Conservation (phyloP, 2,888 invertebrate genomes). For the Dicyrtoma fusca region DNA sequence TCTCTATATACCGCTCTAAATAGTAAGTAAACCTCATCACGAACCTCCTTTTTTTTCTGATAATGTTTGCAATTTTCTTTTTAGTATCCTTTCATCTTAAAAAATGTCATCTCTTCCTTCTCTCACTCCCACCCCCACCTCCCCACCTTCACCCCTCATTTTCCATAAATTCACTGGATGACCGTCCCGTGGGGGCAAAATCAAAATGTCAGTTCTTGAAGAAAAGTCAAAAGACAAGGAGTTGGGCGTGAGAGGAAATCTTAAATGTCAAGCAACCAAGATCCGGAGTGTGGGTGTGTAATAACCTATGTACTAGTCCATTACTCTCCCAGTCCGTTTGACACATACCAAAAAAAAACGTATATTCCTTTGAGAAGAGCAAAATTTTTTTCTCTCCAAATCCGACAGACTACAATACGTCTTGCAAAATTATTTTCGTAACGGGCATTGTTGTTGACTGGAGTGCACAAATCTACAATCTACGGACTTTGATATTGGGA, state of each 20-base stretch:
- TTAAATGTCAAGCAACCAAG: slow-evolving; percentile 22
- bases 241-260: neutral
- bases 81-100: neutral
- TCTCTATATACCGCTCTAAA: too few species aligned
- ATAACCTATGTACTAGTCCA: neutral
- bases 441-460: too few species aligned
- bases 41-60: too few species aligned
- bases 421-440: too few species aligned
- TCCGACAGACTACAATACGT: too few species aligned
- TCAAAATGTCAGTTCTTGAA: slow-evolving; percentile 23
- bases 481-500: too few species aligned
- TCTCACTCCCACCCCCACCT: neutral
- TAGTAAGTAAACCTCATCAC: too few species aligned
- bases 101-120: slow-evolving; percentile 9
- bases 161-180: slow-evolving; percentile 30
- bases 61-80: neutral
- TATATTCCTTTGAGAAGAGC: too few species aligned
- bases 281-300: neutral
- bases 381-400: too few species aligned
- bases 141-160: slow-evolving; percentile 10
- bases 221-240: slow-evolving; percentile 17
- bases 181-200: slow-evolving; percentile 24
- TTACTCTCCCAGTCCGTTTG: neutral
- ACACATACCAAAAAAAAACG: too few species aligned
- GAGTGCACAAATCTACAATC: too few species aligned